Evolutionary conservation across 2,888 invertebrate species (phyloP), one percentile per base, ranked within the genome.

Genomic region (Eupithecia inturbata): DNA sequence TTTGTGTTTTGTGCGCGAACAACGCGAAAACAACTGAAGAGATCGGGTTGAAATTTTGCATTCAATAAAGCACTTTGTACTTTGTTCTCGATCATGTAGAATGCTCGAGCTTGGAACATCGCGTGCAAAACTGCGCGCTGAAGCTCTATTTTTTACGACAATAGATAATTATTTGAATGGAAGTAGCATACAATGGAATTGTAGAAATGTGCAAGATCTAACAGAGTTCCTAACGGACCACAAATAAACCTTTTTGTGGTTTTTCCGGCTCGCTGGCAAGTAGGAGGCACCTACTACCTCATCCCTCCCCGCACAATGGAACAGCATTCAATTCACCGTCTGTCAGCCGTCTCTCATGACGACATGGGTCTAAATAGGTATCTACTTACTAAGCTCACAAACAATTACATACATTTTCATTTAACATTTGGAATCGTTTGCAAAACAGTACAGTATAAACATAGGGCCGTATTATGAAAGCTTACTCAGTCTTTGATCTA

Each of bases 341-440:
- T 85, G 83, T 86, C 86, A 82, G 79, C 78, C 76, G 79, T 77
- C 76, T 81, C 79, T 81, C 82, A 82, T 83, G 79, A 71, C 72
- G 79, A 83, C 82, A 75, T 78, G 79, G 80, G 81, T 80, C 77
- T 77, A 76, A 22, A 57, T 57, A 57, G 22, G 22, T 57, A 57
- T 7, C 57, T 26, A 57, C 66, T 19, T 31, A 31, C 31, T 62
- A 62, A 36, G 36, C 66, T 39, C 66, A 26, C 5, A 14, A 41
- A 66, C 39, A 33, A 66, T 66, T 36, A 64, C 64, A 39, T 64
- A 22, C 64, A 39, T 19, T 33, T 64, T 64, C 36, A 64, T 22
- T 62, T 6, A 49, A 49, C 49, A 49, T n/a, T n/a, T n/a, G 22
- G 49, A 10, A 22, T n/a, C 9, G n/a, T 9, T 49, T 1, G n/a